Conservation (phyloP, 2,797 vertebrate genomes). For the Manis crassicaudata region DNA sequence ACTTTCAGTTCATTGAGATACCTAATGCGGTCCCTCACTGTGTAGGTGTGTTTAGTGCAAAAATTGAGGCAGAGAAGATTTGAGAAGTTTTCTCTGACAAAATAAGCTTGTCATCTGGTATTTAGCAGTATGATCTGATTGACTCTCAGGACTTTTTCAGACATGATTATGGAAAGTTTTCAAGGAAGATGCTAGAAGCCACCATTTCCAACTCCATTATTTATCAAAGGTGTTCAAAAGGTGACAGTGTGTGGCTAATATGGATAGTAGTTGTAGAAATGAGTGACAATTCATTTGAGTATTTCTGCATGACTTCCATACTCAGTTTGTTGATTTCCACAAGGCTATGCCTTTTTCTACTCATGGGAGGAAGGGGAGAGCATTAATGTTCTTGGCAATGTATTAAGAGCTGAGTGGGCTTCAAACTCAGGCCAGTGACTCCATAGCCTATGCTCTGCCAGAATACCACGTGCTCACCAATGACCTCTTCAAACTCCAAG, state of each 20-base stretch:
- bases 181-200: background rate
- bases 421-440: background rate
- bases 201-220: background rate
- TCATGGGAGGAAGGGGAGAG: background rate
- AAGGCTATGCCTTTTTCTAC: background rate
- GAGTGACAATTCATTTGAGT: background rate
- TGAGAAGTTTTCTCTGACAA: background rate
- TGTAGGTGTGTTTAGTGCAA: background rate
- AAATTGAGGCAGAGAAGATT: background rate
- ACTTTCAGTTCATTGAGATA: background rate
- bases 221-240: background rate
- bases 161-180: background rate
- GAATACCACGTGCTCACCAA: background rate
- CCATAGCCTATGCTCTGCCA: background rate
- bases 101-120: rapidly evolving
- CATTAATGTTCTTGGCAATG: background rate
- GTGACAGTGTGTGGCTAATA: background rate
- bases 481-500: background rate
- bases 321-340: background rate
- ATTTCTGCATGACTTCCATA: background rate
- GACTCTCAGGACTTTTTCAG: background rate
- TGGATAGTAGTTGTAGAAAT: background rate
- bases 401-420: background rate
- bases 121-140: background rate
- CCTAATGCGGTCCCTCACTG: background rate